These are phyloP conservation scores for Emydura subglobosa DNA, from an alignment of 2,113 vertebrate species.

Conservation along the genomic window DNA sequence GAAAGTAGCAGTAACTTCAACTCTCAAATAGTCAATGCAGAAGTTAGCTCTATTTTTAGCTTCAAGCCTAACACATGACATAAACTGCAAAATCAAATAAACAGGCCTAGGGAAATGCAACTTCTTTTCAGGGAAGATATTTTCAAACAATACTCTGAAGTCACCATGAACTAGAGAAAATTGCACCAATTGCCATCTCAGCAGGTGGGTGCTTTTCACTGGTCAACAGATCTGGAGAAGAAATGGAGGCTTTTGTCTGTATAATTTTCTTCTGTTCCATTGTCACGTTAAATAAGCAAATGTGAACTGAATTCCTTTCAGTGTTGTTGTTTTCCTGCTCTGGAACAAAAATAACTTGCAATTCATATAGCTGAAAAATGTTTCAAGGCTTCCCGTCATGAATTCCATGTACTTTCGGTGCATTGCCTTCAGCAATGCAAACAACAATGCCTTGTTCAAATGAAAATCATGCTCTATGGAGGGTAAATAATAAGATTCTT, in stretches of 20 bases:
- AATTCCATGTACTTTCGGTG: background rate
- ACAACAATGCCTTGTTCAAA: background rate
- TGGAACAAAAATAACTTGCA: background rate
- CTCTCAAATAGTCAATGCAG: background rate
- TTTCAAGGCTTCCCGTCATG: background rate
- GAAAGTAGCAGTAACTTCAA: background rate
- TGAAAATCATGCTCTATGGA: background rate
- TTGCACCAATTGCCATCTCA: background rate
- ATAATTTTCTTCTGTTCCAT: background rate
- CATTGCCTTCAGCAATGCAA: background rate
- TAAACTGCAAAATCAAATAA: background rate
- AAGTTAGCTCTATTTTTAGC: background rate
- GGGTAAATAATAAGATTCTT: background rate
- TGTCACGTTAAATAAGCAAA: background rate
- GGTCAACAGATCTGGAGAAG: background rate
- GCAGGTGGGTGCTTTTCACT: background rate
- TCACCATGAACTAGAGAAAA: background rate
- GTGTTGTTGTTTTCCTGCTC: background rate
- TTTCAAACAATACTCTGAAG: background rate
- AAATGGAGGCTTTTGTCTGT: background rate
- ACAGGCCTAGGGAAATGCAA: background rate
- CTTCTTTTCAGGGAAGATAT: background rate
- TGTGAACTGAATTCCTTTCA: background rate
- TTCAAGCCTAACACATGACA: background rate
- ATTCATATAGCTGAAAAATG: background rate